A percentile compares a stretch with the other conserved stretches of the same genome.
phyloP scores from a whole-genome alignment of 2,888 invertebrate species.

The Sialis lutaria region DNA sequence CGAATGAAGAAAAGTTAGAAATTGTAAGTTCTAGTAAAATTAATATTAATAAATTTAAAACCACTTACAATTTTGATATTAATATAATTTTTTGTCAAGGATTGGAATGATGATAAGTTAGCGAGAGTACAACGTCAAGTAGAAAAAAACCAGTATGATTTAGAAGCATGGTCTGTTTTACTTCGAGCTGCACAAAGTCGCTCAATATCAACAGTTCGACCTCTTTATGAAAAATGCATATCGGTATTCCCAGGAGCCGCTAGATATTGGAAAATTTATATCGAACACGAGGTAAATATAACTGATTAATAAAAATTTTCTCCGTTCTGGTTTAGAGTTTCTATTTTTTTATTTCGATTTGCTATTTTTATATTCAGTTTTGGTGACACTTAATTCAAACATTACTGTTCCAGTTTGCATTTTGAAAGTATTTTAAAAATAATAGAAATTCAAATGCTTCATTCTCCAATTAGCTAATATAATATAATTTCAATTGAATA shows the following conservation, averaged over 20 bases:
- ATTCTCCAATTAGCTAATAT: too few relatives aligned
- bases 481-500: neutral
- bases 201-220: slow-evolving; percentile 74
- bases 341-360: too few relatives aligned
- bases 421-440: neutral
- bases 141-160: slow-evolving; percentile 78
- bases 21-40: neutral
- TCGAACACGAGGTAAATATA: slow-evolving; percentile 79
- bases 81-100: slow-evolving; percentile 30
- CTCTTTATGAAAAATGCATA: slow-evolving; percentile 88
- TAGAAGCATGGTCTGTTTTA: slow-evolving; percentile 95
- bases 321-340: too few relatives aligned
- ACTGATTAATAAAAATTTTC: neutral
- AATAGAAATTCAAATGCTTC: too few relatives aligned
- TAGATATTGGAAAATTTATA: slow-evolving; percentile 97
- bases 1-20: slow-evolving; percentile 2
- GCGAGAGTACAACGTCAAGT: slow-evolving; percentile 71
- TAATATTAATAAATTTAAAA: neutral
- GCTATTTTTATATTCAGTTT: too few relatives aligned
- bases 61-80: slow-evolving; percentile 6
- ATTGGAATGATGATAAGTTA: slow-evolving; percentile 77
- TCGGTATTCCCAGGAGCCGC: slow-evolving; percentile 90
- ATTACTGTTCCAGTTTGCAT: neutral
- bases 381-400: too few relatives aligned
- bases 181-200: slow-evolving; percentile 83